Conservation (phyloP, 2,797 vertebrate genomes). For the Propithecus deckenii region DNA sequence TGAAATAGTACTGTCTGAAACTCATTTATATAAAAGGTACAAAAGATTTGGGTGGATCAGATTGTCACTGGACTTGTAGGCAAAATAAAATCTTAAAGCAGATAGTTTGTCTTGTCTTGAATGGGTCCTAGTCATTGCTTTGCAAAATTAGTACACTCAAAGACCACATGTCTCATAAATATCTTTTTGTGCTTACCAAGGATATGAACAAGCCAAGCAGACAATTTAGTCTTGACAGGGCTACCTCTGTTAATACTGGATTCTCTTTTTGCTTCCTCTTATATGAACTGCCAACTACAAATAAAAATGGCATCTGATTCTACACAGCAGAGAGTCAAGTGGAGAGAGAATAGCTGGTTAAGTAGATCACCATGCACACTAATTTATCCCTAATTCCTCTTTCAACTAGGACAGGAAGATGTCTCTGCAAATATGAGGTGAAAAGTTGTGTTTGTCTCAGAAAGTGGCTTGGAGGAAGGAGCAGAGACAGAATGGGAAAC, state of each 20-base stretch:
- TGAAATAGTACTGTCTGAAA: not conserved
- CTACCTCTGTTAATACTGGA: slow-evolving; percentile 30
- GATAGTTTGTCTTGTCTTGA: not conserved
- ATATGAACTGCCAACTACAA: not conserved
- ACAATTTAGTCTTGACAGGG: not conserved
- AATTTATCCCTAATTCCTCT: not conserved
- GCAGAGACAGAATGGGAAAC: not conserved
- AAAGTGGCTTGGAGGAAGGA: slow-evolving; percentile 1
- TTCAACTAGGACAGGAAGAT: not conserved
- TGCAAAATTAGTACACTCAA: slow-evolving; percentile 16
- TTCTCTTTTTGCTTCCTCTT: slow-evolving; percentile 32
- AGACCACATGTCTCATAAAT: not conserved
- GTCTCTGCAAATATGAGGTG: not conserved
- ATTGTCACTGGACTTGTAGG: not conserved
- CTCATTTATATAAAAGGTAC: not conserved
- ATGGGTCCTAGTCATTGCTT: not conserved
- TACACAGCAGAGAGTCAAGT: not conserved
- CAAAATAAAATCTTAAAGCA: not conserved
- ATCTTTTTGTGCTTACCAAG: slow-evolving; percentile 27
- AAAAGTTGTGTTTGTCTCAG: slow-evolving; percentile 2
- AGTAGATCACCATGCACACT: not conserved
- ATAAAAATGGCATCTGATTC: not conserved
- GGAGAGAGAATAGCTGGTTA: not conserved
- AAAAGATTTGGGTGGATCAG: slow-evolving; percentile 28
- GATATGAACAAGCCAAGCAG: not conserved